Conservation (phyloP, 2,888 invertebrate species). For the Argyra leucocephala region DNA sequence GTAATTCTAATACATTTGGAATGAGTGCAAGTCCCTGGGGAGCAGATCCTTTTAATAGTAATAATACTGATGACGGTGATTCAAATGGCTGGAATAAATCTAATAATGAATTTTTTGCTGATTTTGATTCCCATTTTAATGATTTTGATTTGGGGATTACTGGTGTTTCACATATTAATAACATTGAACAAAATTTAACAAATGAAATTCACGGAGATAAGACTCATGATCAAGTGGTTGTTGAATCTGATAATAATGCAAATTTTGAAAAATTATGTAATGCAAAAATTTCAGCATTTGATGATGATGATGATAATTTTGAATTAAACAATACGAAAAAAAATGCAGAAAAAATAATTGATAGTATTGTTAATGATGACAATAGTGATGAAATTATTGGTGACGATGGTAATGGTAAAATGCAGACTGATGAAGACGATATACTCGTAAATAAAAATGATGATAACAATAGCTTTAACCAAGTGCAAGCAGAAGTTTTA, state of each 20-base stretch:
- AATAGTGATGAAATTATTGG: neutral
- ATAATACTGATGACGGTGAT: neutral
- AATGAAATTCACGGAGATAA: too few species aligned
- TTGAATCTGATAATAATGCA: constrained; percentile 7
- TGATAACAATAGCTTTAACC: neutral
- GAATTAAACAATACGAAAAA: neutral
- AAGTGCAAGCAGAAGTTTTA: constrained; percentile 2
- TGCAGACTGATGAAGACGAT: constrained; percentile 3
- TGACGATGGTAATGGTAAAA: neutral
- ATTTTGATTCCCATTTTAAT: constrained; percentile 41
- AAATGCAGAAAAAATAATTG: constrained; percentile 1
- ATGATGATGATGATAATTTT: neutral
- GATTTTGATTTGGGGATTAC: constrained; percentile 32
- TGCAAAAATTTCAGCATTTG: neutral
- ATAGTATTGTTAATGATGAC: neutral
- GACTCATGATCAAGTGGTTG: neutral
- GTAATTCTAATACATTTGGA: constrained; percentile 13
- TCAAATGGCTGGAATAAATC: constrained; percentile 33
- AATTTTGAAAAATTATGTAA: neutral
- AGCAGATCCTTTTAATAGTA: constrained; percentile 20
- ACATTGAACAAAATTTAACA: neutral
- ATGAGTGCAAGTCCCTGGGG: constrained; percentile 33
- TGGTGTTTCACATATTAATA: neutral
- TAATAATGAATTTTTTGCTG: constrained; percentile 38
- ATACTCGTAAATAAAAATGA: neutral